phyloP scores from a whole-genome alignment of 1,140 invertebrate species.

The Hylyphantes graminicola region DNA sequence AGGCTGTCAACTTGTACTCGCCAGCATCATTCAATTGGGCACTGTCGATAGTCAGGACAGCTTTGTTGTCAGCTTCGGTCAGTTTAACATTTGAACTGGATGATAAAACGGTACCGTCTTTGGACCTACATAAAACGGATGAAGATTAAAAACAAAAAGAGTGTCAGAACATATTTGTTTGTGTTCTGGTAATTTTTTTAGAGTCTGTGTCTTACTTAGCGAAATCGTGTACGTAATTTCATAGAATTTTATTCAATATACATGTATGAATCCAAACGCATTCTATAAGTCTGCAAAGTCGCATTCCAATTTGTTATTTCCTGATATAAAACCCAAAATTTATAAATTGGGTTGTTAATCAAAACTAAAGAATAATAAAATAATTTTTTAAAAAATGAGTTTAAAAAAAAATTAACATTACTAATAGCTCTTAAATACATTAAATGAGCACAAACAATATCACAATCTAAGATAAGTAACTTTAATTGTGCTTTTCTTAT shows the following conservation, averaged over 20 bases:
- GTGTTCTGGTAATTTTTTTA: too few species aligned
- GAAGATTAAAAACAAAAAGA: background rate
- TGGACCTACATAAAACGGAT: constrained; percentile 67
- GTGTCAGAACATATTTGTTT: background rate
- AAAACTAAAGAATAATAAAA: background rate
- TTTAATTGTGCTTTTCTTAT: too few species aligned
- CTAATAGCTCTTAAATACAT: too few species aligned
- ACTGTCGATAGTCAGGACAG: constrained; percentile 71
- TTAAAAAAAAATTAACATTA: background rate
- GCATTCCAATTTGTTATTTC: background rate
- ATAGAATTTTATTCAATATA: too few species aligned
- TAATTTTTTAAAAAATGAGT: background rate
- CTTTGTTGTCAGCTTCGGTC: constrained; percentile 63
- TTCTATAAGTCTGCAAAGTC: too few species aligned
- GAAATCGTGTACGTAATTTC: too few species aligned
- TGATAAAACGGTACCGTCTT: constrained; percentile 73
- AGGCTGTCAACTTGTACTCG: constrained; percentile 72
- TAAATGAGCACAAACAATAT: too few species aligned
- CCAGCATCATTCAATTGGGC: constrained; percentile 73
- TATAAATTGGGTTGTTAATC: background rate
- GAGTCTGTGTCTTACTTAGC: too few species aligned
- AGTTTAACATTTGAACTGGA: constrained; percentile 70
- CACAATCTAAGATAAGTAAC: background rate
- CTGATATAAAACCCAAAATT: background rate
- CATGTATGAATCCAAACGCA: too few species aligned